Percentiles rank a stretch among this genome's conserved stretches.
Evolutionary conservation across 2,797 vertebrate genomes (phyloP).

Genomic region (Lacerta agilis): DNA sequence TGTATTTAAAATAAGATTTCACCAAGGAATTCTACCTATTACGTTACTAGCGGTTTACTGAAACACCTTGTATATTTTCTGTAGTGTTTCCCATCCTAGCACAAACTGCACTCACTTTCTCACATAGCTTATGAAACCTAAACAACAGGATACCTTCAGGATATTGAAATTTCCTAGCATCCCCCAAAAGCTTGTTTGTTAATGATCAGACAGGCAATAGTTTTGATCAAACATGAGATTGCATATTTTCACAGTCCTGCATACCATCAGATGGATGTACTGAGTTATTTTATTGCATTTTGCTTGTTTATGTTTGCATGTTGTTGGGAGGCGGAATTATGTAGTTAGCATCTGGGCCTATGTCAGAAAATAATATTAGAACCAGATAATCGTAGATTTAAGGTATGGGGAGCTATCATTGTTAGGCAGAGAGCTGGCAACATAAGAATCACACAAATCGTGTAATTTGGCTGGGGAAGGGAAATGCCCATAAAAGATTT

Average conservation of each 20-base stretch:
- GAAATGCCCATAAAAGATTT: background rate
- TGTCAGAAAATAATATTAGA: background rate
- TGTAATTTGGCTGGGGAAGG: background rate
- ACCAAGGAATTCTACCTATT: background rate
- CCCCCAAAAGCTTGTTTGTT: background rate
- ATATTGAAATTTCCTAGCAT: background rate
- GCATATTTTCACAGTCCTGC: background rate
- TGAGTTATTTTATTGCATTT: too few relatives aligned
- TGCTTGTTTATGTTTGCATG: too few relatives aligned
- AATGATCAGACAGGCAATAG: background rate
- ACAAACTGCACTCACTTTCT: background rate
- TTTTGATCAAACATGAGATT: background rate
- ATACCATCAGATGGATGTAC: background rate
- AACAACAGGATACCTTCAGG: background rate
- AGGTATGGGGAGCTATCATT: background rate
- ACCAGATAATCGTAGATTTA: background rate
- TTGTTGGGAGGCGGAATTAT: too few relatives aligned
- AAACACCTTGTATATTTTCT: background rate
- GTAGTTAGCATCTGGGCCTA: background rate
- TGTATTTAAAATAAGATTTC: background rate
- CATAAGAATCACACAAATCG: background rate
- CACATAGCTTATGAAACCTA: background rate
- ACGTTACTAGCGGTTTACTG: background rate
- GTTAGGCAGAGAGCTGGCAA: background rate
- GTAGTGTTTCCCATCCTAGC: background rate